A percentile compares a stretch with the other conserved stretches of the same genome.
These are phyloP conservation scores for Cordilura impudica DNA, from an alignment of 2,888 invertebrate species.

Conservation along the genomic window DNA sequence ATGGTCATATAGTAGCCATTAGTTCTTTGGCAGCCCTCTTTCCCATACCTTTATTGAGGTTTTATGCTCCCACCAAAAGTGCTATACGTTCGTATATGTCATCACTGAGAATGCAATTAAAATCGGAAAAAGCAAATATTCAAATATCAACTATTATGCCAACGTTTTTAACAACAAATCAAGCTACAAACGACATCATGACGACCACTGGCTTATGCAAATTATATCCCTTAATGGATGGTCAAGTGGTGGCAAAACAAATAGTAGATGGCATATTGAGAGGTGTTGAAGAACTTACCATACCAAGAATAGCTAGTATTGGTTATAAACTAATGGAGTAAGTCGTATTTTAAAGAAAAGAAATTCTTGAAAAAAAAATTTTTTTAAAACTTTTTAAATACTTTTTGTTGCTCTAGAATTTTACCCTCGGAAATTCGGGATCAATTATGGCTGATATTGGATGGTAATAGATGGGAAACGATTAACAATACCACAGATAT, in stretches of 20 bases:
- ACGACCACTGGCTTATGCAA: background rate
- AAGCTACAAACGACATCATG: constrained; percentile 36
- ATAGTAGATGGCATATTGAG: constrained; percentile 66
- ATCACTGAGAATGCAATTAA: constrained; percentile 70
- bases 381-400: too few relatives aligned
- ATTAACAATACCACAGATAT: background rate
- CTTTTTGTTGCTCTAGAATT: constrained; percentile 21
- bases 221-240: constrained; percentile 64
- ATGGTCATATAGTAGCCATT: constrained; percentile 76
- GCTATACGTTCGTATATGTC: constrained; percentile 74
- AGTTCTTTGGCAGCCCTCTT: constrained; percentile 68
- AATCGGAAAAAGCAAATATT: constrained; percentile 66
- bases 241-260: constrained; percentile 63
- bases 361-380: background rate
- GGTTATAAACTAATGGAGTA: constrained; percentile 51
- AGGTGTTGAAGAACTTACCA: constrained; percentile 65
- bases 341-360: constrained; percentile 23
- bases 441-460: background rate
- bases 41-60: constrained; percentile 53
- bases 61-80: constrained; percentile 76
- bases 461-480: background rate
- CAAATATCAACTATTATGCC: constrained; percentile 71
- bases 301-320: constrained; percentile 61
- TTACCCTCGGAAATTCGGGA: constrained; percentile 28
- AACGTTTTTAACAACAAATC: constrained; percentile 72